Conservation (phyloP, 2,888 invertebrate species). For the Drosophila phalerata region DNA sequence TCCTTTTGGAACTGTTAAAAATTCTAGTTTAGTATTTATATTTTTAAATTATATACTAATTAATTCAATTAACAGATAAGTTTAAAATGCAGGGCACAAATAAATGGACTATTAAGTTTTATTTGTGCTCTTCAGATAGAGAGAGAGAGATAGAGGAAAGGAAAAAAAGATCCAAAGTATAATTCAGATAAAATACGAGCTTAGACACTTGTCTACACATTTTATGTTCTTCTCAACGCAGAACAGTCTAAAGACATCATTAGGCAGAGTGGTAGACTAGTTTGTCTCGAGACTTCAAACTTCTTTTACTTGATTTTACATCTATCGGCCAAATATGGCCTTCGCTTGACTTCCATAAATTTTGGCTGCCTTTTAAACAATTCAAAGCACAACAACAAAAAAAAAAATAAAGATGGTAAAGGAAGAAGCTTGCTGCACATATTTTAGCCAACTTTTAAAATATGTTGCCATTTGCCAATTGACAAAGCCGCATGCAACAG, state of each 20-base stretch:
- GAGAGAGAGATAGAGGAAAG: too few relatives aligned
- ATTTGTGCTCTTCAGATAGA: too few relatives aligned
- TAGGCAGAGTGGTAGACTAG: slow-evolving; percentile 22
- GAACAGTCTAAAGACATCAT: slow-evolving; percentile 19
- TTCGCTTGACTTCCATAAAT: slow-evolving; percentile 58
- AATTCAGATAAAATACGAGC: too few relatives aligned
- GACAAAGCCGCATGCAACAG: slow-evolving; percentile 45
- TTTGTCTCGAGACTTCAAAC: slow-evolving; percentile 3
- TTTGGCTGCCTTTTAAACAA: slow-evolving; percentile 48
- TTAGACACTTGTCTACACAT: background rate
- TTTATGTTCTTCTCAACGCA: background rate
- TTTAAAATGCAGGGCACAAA: too few relatives aligned
- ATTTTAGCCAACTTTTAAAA: slow-evolving; percentile 77
- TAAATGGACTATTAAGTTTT: too few relatives aligned
- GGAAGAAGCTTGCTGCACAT: slow-evolving; percentile 65
- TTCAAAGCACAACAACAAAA: slow-evolving; percentile 17
- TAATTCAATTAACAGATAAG: too few relatives aligned
- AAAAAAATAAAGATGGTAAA: slow-evolving; percentile 25
- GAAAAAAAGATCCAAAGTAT: too few relatives aligned
- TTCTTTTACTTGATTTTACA: slow-evolving; percentile 5
- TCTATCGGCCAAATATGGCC: slow-evolving; percentile 21
- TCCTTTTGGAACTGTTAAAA: too few relatives aligned
- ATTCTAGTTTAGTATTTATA: too few relatives aligned
- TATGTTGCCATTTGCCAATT: slow-evolving; percentile 61
- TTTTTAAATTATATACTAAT: too few relatives aligned